Evolutionary conservation across 2,888 invertebrate species (phyloP).

Genomic region (Galerucella pusilla): DNA sequence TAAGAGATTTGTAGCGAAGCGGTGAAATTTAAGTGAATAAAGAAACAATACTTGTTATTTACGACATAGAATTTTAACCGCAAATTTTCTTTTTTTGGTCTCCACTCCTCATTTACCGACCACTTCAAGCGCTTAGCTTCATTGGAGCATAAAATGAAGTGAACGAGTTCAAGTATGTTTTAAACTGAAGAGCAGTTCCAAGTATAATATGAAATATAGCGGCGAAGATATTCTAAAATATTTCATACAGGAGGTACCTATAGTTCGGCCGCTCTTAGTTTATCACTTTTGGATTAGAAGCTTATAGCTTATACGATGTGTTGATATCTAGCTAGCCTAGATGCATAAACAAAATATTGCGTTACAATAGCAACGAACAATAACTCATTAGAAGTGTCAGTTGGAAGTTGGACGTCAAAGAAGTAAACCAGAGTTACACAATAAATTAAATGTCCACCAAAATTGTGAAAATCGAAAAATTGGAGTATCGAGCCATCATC

Average conservation of each 20-base stretch:
- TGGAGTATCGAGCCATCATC: too few species aligned
- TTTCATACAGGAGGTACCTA: neutral
- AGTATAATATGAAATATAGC: neutral
- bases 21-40: neutral
- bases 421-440: too few species aligned
- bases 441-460: too few species aligned
- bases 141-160: conserved; percentile 14
- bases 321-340: too few species aligned
- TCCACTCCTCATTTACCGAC: conserved; percentile 1
- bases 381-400: too few species aligned
- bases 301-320: too few species aligned
- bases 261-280: too few species aligned
- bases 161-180: conserved; percentile 3
- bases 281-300: too few species aligned
- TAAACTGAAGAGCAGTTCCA: conserved; percentile 3
- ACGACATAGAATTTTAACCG: neutral
- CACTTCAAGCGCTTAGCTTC: conserved; percentile 2
- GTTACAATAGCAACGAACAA: too few species aligned
- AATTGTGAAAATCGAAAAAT: too few species aligned
- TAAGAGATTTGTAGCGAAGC: neutral
- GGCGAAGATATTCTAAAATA: neutral
- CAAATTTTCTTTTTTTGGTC: neutral
- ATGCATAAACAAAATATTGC: too few species aligned
- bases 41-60: neutral
- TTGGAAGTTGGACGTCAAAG: too few species aligned